Percentiles rank a stretch among this genome's conserved stretches.
These are phyloP conservation scores for Centropus unirufus DNA, from an alignment of 2,113 vertebrate species.

Conservation along the genomic window DNA sequence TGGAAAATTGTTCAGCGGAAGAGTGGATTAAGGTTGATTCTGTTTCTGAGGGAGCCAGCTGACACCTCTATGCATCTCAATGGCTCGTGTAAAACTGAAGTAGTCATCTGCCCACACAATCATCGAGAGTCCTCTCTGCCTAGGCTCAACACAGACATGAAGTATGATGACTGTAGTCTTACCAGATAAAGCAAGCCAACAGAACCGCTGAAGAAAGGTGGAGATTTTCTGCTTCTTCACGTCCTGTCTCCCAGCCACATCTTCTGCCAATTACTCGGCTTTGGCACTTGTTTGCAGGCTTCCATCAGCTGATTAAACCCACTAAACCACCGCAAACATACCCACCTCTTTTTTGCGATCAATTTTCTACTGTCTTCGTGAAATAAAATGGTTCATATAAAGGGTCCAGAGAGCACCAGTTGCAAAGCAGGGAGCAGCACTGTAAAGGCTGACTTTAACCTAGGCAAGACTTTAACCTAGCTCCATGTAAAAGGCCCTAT, in stretches of 20 bases:
- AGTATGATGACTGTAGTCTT: neutral
- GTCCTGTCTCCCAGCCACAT: neutral
- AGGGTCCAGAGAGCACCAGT: neutral
- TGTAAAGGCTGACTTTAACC: neutral
- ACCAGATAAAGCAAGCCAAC: rapidly evolving
- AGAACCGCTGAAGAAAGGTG: neutral
- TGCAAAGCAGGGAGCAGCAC: neutral
- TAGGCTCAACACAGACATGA: neutral
- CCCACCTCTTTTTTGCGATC: neutral
- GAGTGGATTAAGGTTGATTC: neutral
- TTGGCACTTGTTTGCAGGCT: neutral
- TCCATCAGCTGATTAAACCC: neutral
- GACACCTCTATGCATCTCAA: neutral
- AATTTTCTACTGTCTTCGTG: neutral
- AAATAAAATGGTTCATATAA: neutral
- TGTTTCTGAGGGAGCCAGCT: neutral
- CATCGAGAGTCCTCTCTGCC: neutral
- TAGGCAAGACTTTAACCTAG: neutral
- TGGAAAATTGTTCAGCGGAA: neutral
- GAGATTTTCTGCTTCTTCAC: neutral
- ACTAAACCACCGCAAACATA: neutral
- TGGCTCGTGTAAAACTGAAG: neutral
- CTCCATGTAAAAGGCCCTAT: neutral
- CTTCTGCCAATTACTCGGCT: neutral
- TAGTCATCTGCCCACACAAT: neutral